Evolutionary conservation across 2,888 invertebrate genomes (phyloP), one percentile per base, ranked within the genome.

Genomic region (Pseudoips prasinana): DNA sequence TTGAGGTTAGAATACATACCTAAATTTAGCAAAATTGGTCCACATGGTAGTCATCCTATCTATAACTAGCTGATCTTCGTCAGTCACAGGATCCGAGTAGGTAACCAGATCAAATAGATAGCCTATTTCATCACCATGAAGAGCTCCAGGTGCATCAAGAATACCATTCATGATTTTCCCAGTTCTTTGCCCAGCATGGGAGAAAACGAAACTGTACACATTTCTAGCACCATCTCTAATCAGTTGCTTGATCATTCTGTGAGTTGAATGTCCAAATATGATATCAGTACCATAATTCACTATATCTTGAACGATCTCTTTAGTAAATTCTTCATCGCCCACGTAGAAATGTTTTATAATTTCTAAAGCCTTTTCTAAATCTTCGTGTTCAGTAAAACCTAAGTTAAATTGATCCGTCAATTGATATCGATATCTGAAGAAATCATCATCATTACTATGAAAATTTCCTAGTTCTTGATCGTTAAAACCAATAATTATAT

Each of bases 11-110:
- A n/a, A n/a, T n/a, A n/a, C n/a, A n/a, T 59, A 83, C 84, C 75
- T 59, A 27, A 61, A 69, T 56, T 82, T 84, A 0, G 58, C 78
- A 30, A 82, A 83, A 37, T 84, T 84, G 0, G 84, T 66, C 83
- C 83, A 84, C 62, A 84, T 57, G 0, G 64, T 64, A 0, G 81
- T 82, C 45, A 84, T 68, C 8, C 65, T 59, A 31, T 81, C 67
- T 17, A 76, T 63, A 0, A 64, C 37, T 1, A 72, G 30, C 51
- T 70, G 53, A 49, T 84, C 84, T 27, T 60, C 43, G 1, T 34
- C 17, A 0, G 52, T 40, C 0, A n/a, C n/a, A n/a, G 18, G 3
- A 6, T 18, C 18, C 6, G 18, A 5, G 18, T 5, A 18, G 4
- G 6, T 6, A 5, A 5, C 18, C 6, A 18, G 18, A 6, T 18